Evolutionary conservation across 2,888 invertebrate species (phyloP).

Genomic region (Seladonia tumulorum): DNA sequence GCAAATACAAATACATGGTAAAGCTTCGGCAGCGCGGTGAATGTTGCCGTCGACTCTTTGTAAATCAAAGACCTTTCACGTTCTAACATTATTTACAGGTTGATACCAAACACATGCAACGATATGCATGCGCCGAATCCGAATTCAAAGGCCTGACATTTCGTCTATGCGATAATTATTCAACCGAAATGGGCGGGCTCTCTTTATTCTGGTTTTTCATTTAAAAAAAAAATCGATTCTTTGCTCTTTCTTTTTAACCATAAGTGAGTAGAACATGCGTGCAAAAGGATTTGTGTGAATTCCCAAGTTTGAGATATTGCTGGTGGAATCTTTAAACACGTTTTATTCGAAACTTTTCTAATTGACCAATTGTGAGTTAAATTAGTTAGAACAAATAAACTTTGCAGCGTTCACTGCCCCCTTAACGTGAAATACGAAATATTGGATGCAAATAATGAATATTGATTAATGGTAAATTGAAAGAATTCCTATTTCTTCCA

Average conservation of each 20-base stretch:
- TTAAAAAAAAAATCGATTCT: no score
- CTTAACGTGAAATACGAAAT: neutral
- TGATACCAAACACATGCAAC: neutral
- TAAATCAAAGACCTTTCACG: slow-evolving; percentile 9
- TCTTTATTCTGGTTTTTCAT: no score
- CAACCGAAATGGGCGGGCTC: neutral
- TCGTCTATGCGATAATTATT: neutral
- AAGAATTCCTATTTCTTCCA: no score
- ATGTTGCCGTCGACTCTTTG: slow-evolving; percentile 15
- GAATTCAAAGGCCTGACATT: neutral
- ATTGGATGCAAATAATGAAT: neutral
- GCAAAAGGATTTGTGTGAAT: no score
- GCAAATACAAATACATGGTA: neutral
- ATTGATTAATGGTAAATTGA: neutral
- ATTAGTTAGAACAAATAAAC: no score
- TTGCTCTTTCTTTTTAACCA: no score
- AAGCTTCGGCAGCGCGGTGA: neutral
- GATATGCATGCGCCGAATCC: neutral
- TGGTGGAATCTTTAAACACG: no score
- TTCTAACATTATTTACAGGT: slow-evolving; percentile 7
- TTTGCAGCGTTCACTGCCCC: no score
- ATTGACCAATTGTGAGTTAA: no score
- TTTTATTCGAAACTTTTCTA: no score
- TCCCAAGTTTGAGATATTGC: no score
- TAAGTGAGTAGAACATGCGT: no score